Conservation (phyloP, 2,888 invertebrate genomes). For the Luffia ferchaultella region DNA sequence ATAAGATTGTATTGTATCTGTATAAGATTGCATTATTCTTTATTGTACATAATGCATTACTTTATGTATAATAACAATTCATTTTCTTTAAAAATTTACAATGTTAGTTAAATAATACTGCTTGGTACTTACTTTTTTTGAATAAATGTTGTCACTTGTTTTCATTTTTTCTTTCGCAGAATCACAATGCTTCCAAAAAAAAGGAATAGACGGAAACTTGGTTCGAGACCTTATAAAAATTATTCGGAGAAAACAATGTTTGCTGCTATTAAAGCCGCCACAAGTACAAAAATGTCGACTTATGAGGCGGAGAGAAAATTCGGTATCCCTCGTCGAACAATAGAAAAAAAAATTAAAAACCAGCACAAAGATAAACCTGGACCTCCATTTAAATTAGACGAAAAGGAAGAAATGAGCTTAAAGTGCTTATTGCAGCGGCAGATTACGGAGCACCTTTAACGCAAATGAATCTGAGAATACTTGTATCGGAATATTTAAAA, state of each 20-base stretch:
- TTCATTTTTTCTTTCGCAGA: too few species aligned
- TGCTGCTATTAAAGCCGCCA: slow-evolving; percentile 7
- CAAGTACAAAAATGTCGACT: slow-evolving; percentile 9
- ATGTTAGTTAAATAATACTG: too few species aligned
- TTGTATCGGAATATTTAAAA: slow-evolving; percentile 10
- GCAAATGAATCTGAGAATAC: slow-evolving; percentile 11
- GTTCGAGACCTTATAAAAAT: slow-evolving; percentile 7
- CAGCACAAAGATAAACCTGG: slow-evolving; percentile 11
- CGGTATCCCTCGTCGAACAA: slow-evolving; percentile 14
- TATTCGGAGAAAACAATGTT: slow-evolving; percentile 9
- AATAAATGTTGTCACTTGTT: too few species aligned
- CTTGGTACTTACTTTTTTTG: too few species aligned
- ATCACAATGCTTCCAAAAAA: too few species aligned
- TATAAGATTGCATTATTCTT: too few species aligned
- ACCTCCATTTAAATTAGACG: background rate
- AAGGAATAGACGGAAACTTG: background rate
- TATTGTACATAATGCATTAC: too few species aligned
- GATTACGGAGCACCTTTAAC: slow-evolving; percentile 12
- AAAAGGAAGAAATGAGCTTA: background rate
- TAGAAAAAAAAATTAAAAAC: slow-evolving; percentile 16
- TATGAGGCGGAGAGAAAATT: slow-evolving; percentile 13
- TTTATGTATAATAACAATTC: too few species aligned
- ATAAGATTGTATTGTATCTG: too few species aligned
- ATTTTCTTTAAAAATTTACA: too few species aligned
- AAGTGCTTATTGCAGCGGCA: background rate